Evolutionary conservation across 2,113 vertebrate genomes (phyloP).

Genomic region (Lamprotornis superbus): DNA sequence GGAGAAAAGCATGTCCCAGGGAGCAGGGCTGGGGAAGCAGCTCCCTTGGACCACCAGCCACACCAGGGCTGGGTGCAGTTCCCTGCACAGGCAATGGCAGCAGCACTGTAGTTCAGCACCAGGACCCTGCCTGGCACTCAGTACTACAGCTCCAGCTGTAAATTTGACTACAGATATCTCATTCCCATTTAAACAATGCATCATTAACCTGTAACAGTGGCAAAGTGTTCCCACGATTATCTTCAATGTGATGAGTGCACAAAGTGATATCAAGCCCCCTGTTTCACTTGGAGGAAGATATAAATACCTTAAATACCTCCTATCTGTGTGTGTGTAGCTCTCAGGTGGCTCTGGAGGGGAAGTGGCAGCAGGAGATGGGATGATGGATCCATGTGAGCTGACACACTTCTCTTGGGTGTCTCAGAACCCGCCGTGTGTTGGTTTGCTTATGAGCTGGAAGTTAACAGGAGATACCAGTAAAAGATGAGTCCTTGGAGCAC

Average conservation of each 20-base stretch:
- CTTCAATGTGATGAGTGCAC: not conserved
- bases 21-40: not conserved
- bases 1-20: not conserved
- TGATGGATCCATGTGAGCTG: not conserved
- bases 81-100: not conserved
- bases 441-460: not conserved
- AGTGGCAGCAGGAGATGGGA: not conserved
- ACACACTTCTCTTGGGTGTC: accelerated
- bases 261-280: not conserved
- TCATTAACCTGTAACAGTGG: constrained; percentile 28
- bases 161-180: not conserved
- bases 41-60: not conserved
- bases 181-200: not conserved
- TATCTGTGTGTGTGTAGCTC: not conserved
- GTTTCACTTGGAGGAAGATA: not conserved
- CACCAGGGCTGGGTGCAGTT: not conserved
- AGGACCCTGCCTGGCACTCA: not conserved
- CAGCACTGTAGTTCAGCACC: not conserved
- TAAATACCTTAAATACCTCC: constrained; percentile 4
- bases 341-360: not conserved
- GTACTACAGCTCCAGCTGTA: not conserved
- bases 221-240: not conserved
- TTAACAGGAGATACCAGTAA: not conserved
- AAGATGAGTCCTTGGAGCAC: not conserved
- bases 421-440: not conserved